phyloP scores from a whole-genome alignment of 1,140 invertebrate genomes.

The Nasonia vitripennis region DNA sequence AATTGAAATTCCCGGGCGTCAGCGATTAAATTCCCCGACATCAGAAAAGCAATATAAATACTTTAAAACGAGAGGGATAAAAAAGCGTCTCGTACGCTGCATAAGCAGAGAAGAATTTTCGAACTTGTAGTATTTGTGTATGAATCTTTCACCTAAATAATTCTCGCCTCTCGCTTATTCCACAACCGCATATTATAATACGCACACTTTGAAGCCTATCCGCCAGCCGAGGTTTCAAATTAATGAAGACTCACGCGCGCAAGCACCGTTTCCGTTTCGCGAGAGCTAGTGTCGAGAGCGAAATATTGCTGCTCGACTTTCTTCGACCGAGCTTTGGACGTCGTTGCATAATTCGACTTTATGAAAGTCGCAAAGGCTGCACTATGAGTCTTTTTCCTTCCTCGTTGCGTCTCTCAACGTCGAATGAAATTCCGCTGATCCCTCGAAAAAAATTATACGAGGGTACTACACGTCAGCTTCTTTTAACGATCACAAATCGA shows the following conservation, averaged over 20 bases:
- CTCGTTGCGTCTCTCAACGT: not conserved
- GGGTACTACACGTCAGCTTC: too few species aligned
- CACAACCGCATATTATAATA: not conserved
- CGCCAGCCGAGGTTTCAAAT: not conserved
- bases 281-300: not conserved
- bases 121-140: not conserved
- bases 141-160: not conserved
- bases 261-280: not conserved
- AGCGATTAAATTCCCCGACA: not conserved
- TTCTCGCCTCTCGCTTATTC: not conserved
- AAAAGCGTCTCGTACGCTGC: too few species aligned
- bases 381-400: not conserved
- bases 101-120: too few species aligned
- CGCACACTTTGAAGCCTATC: not conserved
- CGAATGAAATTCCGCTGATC: not conserved
- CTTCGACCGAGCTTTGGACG: not conserved
- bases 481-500: too few species aligned
- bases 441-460: too few species aligned
- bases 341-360: not conserved
- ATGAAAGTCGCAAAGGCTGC: not conserved
- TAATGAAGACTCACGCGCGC: conserved; percentile 8
- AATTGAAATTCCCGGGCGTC: not conserved
- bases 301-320: conserved; percentile 32
- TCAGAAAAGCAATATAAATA: not conserved
- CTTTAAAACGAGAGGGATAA: not conserved